phyloP scores from a whole-genome alignment of 2,888 invertebrate genomes.

The Exocentrus adspersus region DNA sequence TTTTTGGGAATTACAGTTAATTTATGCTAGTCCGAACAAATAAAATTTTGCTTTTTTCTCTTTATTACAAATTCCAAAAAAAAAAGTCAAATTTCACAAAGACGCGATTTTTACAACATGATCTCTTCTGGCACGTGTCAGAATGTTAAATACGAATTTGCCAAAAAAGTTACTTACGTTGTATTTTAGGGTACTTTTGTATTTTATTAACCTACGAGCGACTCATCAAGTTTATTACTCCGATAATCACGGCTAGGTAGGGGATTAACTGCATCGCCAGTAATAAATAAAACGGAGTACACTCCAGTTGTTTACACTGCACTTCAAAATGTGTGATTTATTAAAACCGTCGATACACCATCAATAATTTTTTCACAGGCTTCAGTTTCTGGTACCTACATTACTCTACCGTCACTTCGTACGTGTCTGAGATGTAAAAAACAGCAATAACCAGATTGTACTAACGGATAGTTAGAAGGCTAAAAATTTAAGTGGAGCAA shows the following conservation, averaged over 20 bases:
- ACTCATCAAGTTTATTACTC: conserved; percentile 9
- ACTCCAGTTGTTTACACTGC: conserved; percentile 15
- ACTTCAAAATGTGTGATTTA: conserved; percentile 12
- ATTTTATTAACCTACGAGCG: neutral
- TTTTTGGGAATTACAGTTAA: no score
- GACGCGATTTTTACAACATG: no score
- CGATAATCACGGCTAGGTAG: neutral
- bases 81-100: neutral
- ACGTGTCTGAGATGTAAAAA: conserved; percentile 23
- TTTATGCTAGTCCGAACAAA: no score
- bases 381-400: neutral
- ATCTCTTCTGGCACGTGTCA: no score
- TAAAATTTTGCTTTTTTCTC: no score
- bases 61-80: no score
- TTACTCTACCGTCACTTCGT: no score
- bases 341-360: neutral
- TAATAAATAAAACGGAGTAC: conserved; percentile 18
- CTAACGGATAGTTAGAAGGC: conserved; percentile 21
- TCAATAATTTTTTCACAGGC: neutral
- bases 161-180: neutral
- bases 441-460: conserved; percentile 7
- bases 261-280: conserved; percentile 16
- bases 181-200: neutral
- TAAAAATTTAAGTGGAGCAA: conserved; percentile 28
- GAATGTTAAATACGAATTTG: no score